A percentile compares a stretch with the other conserved stretches of the same genome.
These are phyloP conservation scores for Dynastes hyllus DNA, from an alignment of 2,888 invertebrate species.

Conservation along the genomic window DNA sequence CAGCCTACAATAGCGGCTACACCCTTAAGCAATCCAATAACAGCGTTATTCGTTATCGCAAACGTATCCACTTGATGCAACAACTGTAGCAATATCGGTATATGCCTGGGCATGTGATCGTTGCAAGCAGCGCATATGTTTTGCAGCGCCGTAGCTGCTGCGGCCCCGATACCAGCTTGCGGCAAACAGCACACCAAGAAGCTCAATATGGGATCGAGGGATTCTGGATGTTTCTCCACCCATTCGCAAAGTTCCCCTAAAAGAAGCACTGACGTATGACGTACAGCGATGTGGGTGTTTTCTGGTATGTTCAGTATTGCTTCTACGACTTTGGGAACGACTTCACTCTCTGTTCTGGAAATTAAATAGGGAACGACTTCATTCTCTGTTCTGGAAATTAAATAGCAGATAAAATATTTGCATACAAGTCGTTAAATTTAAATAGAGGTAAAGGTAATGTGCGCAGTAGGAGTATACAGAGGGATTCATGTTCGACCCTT, in stretches of 20 bases:
- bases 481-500: too few relatives aligned
- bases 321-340: slow-evolving; percentile 94
- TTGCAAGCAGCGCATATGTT: slow-evolving; percentile 90
- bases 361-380: slow-evolving; percentile 83
- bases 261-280: slow-evolving; percentile 89
- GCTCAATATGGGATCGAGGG: slow-evolving; percentile 87
- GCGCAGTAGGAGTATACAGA: too few relatives aligned
- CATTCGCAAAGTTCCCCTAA: slow-evolving; percentile 96
- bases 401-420: too few relatives aligned
- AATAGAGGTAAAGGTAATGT: too few relatives aligned
- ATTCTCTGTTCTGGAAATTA: slow-evolving; percentile 85
- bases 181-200: slow-evolving; percentile 84
- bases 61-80: slow-evolving; percentile 82
- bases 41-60: slow-evolving; percentile 82
- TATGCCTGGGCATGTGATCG: slow-evolving; percentile 84
- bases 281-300: slow-evolving; percentile 87
- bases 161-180: slow-evolving; percentile 82
- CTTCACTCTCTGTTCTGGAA: slow-evolving; percentile 89
- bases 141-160: slow-evolving; percentile 89
- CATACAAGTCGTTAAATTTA: too few relatives aligned
- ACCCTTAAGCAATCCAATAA: slow-evolving; percentile 84
- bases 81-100: slow-evolving; percentile 82
- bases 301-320: slow-evolving; percentile 90
- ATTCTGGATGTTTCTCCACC: slow-evolving; percentile 90
- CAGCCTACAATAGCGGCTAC: slow-evolving; percentile 77